A percentile compares a stretch with the other conserved stretches of the same genome.
Evolutionary conservation across 2,113 vertebrate species (phyloP).

Genomic region (Eclectus roratus): DNA sequence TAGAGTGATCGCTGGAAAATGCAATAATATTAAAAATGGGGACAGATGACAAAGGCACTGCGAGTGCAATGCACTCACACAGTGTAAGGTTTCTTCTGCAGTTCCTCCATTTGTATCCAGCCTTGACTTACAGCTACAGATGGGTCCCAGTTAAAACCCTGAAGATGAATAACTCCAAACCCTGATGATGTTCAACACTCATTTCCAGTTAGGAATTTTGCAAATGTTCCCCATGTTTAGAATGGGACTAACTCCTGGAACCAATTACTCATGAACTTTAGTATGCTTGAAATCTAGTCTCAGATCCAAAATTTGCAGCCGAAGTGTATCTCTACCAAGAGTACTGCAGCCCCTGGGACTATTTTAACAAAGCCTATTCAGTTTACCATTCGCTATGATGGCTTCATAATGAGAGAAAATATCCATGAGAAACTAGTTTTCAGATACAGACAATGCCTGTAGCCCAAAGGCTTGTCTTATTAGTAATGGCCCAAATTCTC

Average conservation of each 20-base stretch:
- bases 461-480: neutral
- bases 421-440: neutral
- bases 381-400: neutral
- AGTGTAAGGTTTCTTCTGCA: neutral
- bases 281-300: neutral
- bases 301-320: neutral
- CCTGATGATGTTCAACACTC: conserved; percentile 22
- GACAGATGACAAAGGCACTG: neutral
- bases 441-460: neutral
- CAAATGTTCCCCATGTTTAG: neutral
- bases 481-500: neutral
- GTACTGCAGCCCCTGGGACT: neutral
- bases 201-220: conserved; percentile 29
- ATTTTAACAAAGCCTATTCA: conserved; percentile 35
- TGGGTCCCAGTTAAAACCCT: neutral
- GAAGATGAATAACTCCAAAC: neutral
- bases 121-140: neutral
- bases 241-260: neutral
- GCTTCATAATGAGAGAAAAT: neutral
- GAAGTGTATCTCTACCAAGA: neutral
- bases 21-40: neutral
- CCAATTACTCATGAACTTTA: neutral
- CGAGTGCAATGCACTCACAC: neutral
- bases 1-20: neutral
- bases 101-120: neutral